Base-by-base conservation (phyloP, 2,888 invertebrate genomes). In the Dicyrtomina minuta region DNA sequence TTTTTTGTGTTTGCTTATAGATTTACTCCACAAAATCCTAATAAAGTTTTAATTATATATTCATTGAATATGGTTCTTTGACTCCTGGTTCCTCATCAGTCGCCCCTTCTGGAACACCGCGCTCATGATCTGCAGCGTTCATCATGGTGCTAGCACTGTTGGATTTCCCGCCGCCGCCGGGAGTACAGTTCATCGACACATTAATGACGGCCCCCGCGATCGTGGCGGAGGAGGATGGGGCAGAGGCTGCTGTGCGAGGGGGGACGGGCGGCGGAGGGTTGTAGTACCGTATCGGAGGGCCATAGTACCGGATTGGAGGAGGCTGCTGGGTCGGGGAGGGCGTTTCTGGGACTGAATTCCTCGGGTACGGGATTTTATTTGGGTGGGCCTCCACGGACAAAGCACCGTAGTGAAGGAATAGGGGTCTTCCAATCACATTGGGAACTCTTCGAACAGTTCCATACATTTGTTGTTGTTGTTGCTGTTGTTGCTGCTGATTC, bases 61-160 rank as follows among this genome's bases (percentile, higher is more conserved):
- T 78, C 78, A 78, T 78, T 24, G 76, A 75, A 66, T 77, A 76
- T 22, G 76, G 72, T 55, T 76, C 75, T 64, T 78, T 76, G n/a
- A 73, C 69, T n/a, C 72, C 72, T 13, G 46, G 68, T 58, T 76
- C 76, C 61, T 78, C 75, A 60, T 77, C 76, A 27, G 78, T 77
- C 39, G 77, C 77, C 12, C 90, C 90, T 80, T 90, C 90, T 1
- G 92, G 90, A 2, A 88, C 89, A 1, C 89, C 89, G 27, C 90
- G 84, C 79, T 89, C 89, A 70, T 85, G 68, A 44, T 72, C 73
- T 60, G 53, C 20, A 8, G 44, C 26, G 15, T 43, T 44, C n/a
- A 43, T 44, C 44, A 58, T 60, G 33, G 41, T 59, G 13, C 15
- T 46, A 56, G 33, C 26, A 17, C 33, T 33, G 8, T 8, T 33